Conservation (phyloP, 2,888 invertebrate genomes). For the Hymenopus coronatus region DNA sequence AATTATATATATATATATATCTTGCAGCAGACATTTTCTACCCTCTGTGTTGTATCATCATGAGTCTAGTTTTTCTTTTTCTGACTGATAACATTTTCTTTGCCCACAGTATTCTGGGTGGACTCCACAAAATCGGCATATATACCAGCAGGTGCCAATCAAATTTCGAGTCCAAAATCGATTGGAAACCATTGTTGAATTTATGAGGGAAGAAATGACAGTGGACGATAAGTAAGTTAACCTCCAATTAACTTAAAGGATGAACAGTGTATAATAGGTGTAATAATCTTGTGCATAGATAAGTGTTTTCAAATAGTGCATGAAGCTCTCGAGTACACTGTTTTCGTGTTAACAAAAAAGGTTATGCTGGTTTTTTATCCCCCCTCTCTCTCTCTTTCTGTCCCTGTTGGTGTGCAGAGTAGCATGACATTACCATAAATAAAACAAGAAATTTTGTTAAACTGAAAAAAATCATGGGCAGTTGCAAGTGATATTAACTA, state of each 20-base stretch:
- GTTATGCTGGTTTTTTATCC: not conserved
- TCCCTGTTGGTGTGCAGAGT: too few species aligned
- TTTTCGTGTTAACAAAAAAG: not conserved
- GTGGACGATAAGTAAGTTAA: constrained; percentile 56
- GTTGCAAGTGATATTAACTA: too few species aligned
- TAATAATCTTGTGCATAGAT: not conserved
- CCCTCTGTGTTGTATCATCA: not conserved
- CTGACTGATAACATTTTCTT: constrained; percentile 29
- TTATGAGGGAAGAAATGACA: constrained; percentile 67
- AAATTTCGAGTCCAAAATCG: constrained; percentile 72
- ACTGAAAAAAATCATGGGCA: too few species aligned
- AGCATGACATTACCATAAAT: too few species aligned
- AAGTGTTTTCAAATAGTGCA: not conserved
- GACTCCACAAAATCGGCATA: constrained; percentile 76
- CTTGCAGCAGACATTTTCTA: too few species aligned
- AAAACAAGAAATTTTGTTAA: too few species aligned
- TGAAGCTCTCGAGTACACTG: not conserved
- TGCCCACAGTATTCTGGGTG: constrained; percentile 74
- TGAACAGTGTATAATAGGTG: not conserved
- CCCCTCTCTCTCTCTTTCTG: too few species aligned
- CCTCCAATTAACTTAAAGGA: not conserved
- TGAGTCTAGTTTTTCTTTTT: not conserved
- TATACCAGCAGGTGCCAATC: constrained; percentile 76
- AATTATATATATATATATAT: too few species aligned
- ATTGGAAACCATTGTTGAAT: constrained; percentile 76